Base-by-base conservation (phyloP, 2,797 vertebrate species). In the Pelodytes ibericus region DNA sequence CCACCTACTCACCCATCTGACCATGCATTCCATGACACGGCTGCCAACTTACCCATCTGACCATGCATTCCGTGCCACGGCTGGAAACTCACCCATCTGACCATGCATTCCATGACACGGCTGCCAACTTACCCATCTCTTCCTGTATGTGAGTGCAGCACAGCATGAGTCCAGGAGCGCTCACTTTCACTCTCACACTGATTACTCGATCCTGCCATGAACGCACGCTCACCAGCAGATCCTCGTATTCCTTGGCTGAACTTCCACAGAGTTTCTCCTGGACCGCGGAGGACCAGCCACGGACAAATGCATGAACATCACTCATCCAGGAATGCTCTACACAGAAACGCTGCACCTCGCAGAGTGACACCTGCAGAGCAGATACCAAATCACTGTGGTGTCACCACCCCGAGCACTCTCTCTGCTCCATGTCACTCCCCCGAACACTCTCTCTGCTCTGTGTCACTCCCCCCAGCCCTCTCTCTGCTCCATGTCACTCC, bases 61-160 rank as follows among this genome's bases (percentile, higher is more conserved):
- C n/a, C n/a, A n/a, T n/a, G n/a, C n/a, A n/a, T n/a, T n/a, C n/a
- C n/a, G n/a, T n/a, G n/a, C n/a, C n/a, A n/a, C n/a, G n/a, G n/a
- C n/a, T n/a, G n/a, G n/a, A n/a, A n/a, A n/a, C n/a, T n/a, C n/a
- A n/a, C n/a, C n/a, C n/a, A n/a, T n/a, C n/a, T n/a, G n/a, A n/a
- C n/a, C n/a, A n/a, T n/a, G n/a, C n/a, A n/a, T n/a, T n/a, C n/a
- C n/a, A n/a, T n/a, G n/a, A n/a, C n/a, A n/a, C n/a, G n/a, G n/a
- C n/a, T n/a, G n/a, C n/a, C n/a, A n/a, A n/a, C n/a, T 60, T 71
- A 96, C 95, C 82, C 25, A 93, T 79, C 65, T 85, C 24, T 87
- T 80, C 74, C 85, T 91, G 4, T n/a, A 91, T 1, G 18, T 60
- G 11, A 0, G 9, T 60, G 77, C 90, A 93, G 80, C 83, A 80